These are phyloP conservation scores for Hymenochirus boettgeri DNA, from an alignment of 2,113 vertebrate species.

Conservation along the genomic window DNA sequence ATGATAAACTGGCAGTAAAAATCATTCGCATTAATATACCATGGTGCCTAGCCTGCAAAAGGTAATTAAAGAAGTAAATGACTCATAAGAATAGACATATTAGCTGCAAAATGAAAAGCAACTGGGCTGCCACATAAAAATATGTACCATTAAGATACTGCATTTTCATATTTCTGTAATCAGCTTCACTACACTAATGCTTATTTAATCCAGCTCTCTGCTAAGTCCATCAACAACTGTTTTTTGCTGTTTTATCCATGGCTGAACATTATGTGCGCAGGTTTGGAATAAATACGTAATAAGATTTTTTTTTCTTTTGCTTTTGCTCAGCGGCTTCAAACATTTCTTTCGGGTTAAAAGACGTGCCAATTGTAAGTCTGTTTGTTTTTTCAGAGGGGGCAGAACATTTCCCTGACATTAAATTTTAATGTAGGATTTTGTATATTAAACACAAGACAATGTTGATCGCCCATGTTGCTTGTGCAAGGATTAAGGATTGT, in stretches of 20 bases:
- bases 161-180: constrained; percentile 92
- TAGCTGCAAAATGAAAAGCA: constrained; percentile 97
- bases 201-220: constrained; percentile 97
- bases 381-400: constrained; percentile 2
- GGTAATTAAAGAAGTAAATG: constrained; percentile 99
- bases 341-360: constrained; percentile 46
- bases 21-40: constrained; percentile 99
- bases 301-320: constrained; percentile 57
- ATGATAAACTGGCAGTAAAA: constrained; percentile 99
- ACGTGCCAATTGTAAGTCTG: neutral
- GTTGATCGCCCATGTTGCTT: no score
- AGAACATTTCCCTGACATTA: no score
- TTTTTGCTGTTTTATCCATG: constrained; percentile 80
- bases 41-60: constrained; percentile 99
- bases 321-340: constrained; percentile 56
- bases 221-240: constrained; percentile 95
- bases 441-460: no score
- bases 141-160: constrained; percentile 98
- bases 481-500: no score
- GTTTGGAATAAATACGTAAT: constrained; percentile 78
- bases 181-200: constrained; percentile 91
- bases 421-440: no score
- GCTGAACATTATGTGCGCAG: constrained; percentile 75
- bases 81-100: constrained; percentile 99
- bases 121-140: constrained; percentile 94